Base-by-base conservation (phyloP, 2,888 invertebrate species). In the Aquatica leii region DNA sequence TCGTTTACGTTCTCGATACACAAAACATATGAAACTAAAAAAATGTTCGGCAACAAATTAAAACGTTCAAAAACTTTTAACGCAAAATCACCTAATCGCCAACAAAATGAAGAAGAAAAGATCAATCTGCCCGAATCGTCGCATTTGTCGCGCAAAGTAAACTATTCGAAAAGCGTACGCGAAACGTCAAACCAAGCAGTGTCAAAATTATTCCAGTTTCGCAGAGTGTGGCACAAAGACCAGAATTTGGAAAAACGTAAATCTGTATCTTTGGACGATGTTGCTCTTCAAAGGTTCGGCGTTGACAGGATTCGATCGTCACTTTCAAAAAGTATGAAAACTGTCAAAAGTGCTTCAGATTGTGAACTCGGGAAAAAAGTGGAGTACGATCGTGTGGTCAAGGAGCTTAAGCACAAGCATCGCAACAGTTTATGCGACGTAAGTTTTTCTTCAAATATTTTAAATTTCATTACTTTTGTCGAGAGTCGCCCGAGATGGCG, bases 41-140 rank as follows among this genome's bases (percentile, higher is more conserved):
- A 48, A 12, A 64, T 64, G 64, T 64, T 64, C 50, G 41, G 56
- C 8, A 55, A 14, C 24, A 63, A 62, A 52, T 8, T 62, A 20
- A 58, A 59, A 12, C 60, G 66, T 17, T 50, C 57, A 0, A 60
- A 63, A 55, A 66, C 63, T 49, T 65, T 65, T 37, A 65, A 65
- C 21, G 18, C 50, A 1, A 49, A 55, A 17, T 14, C 49, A 8
- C 18, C 18, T 11, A 49, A 14, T 31, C 24, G 24, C 24, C 24
- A 24, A 4, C 24, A 24, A 24, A 2, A 24, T 4, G 4, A 6
- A 2, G 24, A 34, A n/a, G 48, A 50, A 24, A 35, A 52, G n/a
- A 31, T 54, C 1, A 34, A 34, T 11, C 43, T 59, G 2, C 41
- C 59, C 5, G 59, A 62, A 21, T 58, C 61, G 43, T 54, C 59